A percentile compares a stretch with the other conserved stretches of the same genome.
Evolutionary conservation across 2,113 vertebrate species (phyloP).

Genomic region (Formicarius rufipectus): DNA sequence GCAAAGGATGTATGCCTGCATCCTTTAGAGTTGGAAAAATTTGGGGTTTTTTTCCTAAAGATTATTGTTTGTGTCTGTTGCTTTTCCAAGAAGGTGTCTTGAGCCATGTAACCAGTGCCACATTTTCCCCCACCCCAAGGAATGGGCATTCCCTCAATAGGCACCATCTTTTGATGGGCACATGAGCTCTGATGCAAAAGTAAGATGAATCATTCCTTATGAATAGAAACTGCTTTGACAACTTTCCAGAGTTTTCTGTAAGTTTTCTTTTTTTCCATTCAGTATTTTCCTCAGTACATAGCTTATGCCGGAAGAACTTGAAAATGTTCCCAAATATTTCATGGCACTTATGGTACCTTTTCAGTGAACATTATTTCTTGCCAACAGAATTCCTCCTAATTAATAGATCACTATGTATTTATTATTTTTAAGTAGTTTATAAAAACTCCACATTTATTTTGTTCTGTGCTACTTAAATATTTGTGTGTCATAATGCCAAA

Average conservation of each 20-base stretch:
- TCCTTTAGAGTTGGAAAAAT: neutral
- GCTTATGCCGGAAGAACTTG: neutral
- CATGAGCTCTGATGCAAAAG: neutral
- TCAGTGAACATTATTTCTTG: neutral
- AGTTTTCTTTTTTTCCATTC: neutral
- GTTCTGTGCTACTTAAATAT: neutral
- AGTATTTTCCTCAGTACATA: neutral
- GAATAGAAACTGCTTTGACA: neutral
- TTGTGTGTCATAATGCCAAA: neutral
- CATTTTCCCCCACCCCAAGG: rapidly evolving
- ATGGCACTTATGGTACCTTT: neutral
- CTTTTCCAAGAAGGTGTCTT: neutral
- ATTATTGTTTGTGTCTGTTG: neutral
- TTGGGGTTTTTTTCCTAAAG: neutral
- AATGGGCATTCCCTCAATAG: neutral
- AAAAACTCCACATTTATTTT: neutral
- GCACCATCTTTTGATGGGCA: neutral
- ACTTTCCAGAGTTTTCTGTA: neutral
- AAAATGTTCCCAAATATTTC: neutral
- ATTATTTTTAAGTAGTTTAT: neutral
- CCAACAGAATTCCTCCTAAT: neutral
- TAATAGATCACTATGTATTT: neutral
- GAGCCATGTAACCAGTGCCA: neutral
- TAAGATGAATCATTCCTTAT: neutral
- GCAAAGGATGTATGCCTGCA: neutral